Conservation (phyloP, 2,888 invertebrate species). For the Pharmacophagus antenor region DNA sequence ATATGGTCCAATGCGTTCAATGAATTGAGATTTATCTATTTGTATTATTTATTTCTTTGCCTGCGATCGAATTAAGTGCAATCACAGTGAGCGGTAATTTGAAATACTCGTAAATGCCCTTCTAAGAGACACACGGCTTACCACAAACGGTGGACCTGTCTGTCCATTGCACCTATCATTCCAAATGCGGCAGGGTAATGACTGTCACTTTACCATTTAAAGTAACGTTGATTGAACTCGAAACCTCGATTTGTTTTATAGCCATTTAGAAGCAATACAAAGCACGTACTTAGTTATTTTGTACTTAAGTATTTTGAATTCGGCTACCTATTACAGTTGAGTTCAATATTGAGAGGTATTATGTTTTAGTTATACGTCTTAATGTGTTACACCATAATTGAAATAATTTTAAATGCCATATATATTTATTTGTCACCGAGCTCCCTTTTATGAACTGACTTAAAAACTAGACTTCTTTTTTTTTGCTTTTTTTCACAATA, state of each 20-base stretch:
- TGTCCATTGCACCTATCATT: constrained; percentile 21
- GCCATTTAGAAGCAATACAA: constrained; percentile 1
- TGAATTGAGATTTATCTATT: background rate
- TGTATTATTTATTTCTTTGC: constrained; percentile 6
- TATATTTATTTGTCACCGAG: too few species aligned
- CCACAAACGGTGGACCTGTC: constrained; percentile 19
- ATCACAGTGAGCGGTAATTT: constrained; percentile 16
- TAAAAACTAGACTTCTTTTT: too few species aligned
- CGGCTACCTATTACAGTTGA: background rate
- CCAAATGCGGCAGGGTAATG: constrained; percentile 27
- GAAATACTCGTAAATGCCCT: constrained; percentile 13
- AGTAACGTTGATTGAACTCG: constrained; percentile 24
- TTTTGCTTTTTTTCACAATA: too few species aligned
- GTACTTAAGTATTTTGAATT: too few species aligned
- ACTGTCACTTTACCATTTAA: constrained; percentile 18
- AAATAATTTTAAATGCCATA: too few species aligned
- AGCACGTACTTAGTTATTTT: background rate
- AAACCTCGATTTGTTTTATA: constrained; percentile 21
- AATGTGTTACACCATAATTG: too few species aligned
- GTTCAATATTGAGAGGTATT: background rate
- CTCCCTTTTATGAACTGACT: too few species aligned
- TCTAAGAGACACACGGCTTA: constrained; percentile 9
- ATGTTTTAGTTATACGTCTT: background rate
- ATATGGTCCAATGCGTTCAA: background rate
- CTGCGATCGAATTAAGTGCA: constrained; percentile 5